phyloP scores from a whole-genome alignment of 2,888 invertebrate species.

The Cryptus armator region DNA sequence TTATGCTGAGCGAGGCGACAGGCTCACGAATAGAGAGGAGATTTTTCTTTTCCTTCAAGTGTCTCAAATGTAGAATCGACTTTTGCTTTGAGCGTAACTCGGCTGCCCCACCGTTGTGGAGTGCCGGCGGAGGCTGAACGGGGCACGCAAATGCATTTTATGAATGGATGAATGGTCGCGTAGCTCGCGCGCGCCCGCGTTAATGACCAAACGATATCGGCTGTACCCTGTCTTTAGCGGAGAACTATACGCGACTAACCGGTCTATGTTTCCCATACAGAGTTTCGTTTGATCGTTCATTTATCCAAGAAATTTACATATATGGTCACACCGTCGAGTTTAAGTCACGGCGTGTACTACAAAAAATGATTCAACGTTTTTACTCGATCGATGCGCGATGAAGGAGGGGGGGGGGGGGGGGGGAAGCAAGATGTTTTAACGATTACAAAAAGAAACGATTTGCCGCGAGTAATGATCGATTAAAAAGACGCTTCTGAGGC shows the following conservation, averaged over 20 bases:
- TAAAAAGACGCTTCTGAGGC: no score
- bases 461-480: no score
- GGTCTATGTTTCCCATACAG: slow-evolving; percentile 51
- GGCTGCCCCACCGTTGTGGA: neutral
- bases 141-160: slow-evolving; percentile 74
- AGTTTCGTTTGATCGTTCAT: slow-evolving; percentile 56
- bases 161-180: slow-evolving; percentile 78
- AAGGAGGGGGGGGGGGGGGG: slow-evolving; percentile 58
- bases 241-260: slow-evolving; percentile 54
- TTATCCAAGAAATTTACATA: slow-evolving; percentile 56
- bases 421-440: slow-evolving; percentile 58
- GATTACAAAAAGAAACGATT: slow-evolving; percentile 46
- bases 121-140: slow-evolving; percentile 67
- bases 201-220: slow-evolving; percentile 75
- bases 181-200: slow-evolving; percentile 46
- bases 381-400: slow-evolving; percentile 59
- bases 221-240: slow-evolving; percentile 51
- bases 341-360: neutral
- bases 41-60: no score
- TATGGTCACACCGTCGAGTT: slow-evolving; percentile 52
- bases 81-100: neutral
- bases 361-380: slow-evolving; percentile 47
- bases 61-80: no score
- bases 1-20: no score
- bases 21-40: no score